Evolutionary conservation across 2,888 invertebrate genomes (phyloP), one percentile per base, ranked within the genome.

Genomic region (Sphecodes monilicornis): DNA sequence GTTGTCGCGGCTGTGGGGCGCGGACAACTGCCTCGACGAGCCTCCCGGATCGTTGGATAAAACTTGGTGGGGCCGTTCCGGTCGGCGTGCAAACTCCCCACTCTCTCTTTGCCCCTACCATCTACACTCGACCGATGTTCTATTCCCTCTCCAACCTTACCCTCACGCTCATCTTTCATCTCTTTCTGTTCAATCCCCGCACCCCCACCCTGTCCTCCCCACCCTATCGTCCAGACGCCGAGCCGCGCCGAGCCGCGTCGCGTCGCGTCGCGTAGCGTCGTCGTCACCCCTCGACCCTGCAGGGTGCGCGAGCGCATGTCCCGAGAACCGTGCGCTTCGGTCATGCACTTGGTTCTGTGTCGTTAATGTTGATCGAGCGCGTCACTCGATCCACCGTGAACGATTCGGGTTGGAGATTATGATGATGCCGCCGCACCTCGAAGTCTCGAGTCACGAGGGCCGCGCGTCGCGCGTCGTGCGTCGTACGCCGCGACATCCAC

Each of bases 21-120:
- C 93, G 93, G 94, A 91, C 93, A 94, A 94, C 94, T 94, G 92
- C 92, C 92, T 93, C 91, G 92, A 94, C 93, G 93, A 92, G 93
- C 93, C 92, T 91, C 94, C 94, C 94, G 93, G 94, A 94, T 94
- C 94, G 94, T 94, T 93, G 92, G 93, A 93, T 92, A 92, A 93
- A 94, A 93, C 93, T 93, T 91, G 90, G 91, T 90, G 91, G 92
- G 90, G 94, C 93, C 89, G 90, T 94, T 94, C 94, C 93, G 91
- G 92, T 91, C 91, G 91, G 90, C 94, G 94, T 93, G 89, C 94
- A 86, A 91, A 90, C 93, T 93, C 94, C 94, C 94, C 85, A 82
- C 89, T 86, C 88, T 78, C 78, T 74, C 80, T 76, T 76, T 54
- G 66, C 79, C 83, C 84, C 85, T 78, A 73, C 86, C 81, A 76